Base-by-base conservation (phyloP, 2,888 invertebrate species). In the Meganola albula region DNA sequence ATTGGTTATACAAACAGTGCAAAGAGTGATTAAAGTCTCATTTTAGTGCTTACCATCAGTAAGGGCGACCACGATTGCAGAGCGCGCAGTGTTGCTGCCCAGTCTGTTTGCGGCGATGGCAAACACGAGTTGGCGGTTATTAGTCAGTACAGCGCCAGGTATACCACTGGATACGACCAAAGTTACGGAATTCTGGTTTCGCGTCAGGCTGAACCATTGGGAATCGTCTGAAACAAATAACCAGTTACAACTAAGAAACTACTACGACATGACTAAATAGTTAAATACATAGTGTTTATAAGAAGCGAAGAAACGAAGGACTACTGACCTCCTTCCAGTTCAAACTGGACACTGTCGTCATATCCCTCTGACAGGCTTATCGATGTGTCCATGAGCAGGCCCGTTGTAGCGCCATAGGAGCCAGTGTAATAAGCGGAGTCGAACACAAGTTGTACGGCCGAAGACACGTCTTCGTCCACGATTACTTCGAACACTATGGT, bases 371-470 rank as follows among this genome's bases (percentile, higher is more conserved):
- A 12, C 3, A 69, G 33, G 1, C 43, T 40, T 23, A 66, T 59
- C 4, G 41, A 35, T 5, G 45, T 40, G 1, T 41, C 31, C 12
- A 65, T 52, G 2, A 10, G 12, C 3, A 68, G 44, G 3, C 55
- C 54, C 5, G 5, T 39, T 3, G 22, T 12, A 26, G 36, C 47
- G 7, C 43, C 41, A 31, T 57, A 65, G 8, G 40, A 31, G 6
- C 66, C 68, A 2, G 52, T 52, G 34, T 65, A 68, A 32, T 48
- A 63, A 3, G 53, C 28, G 11, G 31, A 10, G 16, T 28, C 34
- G 26, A 62, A 59, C 1, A 37, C 27, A 0, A 53, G n/a, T n/a
- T n/a, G 38, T 9, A 16, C 16, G 1, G 24, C 24, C 4, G 32
- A 7, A 2, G 27, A 9, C 2, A n/a, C 12, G 1, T 37, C 34